phyloP scores from a whole-genome alignment of 2,888 invertebrate genomes.

The Flexamia atlantica region DNA sequence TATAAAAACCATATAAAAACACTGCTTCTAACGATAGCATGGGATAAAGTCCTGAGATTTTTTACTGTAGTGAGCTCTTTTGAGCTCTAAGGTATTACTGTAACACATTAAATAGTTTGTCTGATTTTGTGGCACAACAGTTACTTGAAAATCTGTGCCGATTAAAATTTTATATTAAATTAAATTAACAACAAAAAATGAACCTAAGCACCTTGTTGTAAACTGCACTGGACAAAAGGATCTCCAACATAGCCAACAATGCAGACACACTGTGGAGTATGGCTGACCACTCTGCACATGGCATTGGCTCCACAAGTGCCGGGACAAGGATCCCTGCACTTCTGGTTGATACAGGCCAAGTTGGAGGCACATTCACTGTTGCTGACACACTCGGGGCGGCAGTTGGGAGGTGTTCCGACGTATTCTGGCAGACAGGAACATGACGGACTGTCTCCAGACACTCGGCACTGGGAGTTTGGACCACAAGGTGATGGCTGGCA shows the following conservation, averaged over 20 bases:
- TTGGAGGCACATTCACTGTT: constrained; percentile 83
- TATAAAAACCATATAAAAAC: too few species aligned
- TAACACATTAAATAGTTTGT: too few species aligned
- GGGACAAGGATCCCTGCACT: constrained; percentile 75
- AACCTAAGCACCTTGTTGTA: constrained; percentile 64
- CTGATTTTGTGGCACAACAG: too few species aligned
- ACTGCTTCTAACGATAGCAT: too few species aligned
- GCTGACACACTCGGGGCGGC: constrained; percentile 90
- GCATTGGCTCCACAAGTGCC: constrained; percentile 73
- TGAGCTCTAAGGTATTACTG: too few species aligned
- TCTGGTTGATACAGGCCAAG: constrained; percentile 74
- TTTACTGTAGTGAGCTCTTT: too few species aligned
- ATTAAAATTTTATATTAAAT: too few species aligned
- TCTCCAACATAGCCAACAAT: constrained; percentile 77
- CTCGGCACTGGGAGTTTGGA: constrained; percentile 90
- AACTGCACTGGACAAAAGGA: constrained; percentile 76
- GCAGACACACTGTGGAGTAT: constrained; percentile 72
- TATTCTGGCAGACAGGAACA: constrained; percentile 88
- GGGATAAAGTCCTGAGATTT: too few species aligned
- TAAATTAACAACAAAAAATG: too few species aligned
- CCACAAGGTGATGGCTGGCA: constrained; percentile 92
- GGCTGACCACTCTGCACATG: constrained; percentile 75
- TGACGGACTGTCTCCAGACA: constrained; percentile 85
- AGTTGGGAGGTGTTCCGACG: constrained; percentile 89
- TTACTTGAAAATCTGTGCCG: too few species aligned